Base-by-base conservation (phyloP, 2,888 invertebrate genomes). In the Dendrolimus pini region DNA sequence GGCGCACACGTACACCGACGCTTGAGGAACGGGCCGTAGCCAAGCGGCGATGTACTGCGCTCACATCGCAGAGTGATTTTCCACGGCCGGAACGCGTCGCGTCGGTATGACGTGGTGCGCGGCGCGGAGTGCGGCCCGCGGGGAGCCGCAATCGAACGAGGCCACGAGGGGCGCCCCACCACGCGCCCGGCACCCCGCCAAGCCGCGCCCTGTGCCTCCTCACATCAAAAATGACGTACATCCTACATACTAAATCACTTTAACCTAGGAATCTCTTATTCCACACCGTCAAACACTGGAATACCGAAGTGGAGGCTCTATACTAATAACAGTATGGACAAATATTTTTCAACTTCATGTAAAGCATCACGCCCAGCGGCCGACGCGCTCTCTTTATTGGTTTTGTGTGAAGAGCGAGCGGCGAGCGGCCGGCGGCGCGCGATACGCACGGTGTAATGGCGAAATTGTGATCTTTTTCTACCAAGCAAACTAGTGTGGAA, bases 391-490 rank as follows among this genome's bases (percentile, higher is more conserved):
- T 80, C 84, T 82, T 84, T 88, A 88, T 87, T 88, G 82, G 84
- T 83, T 30, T 30, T 80, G 72, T 69, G 62, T 73, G 70, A 75
- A 79, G 80, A 79, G 77, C 82, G 75, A 2, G 30, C 30, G 69
- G 74, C 76, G 75, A 75, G 64, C 73, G 59, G 60, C 62, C 64
- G 59, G 62, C 67, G 80, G 74, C 75, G 82, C 74, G 74, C 80
- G 78, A 75, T 76, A 75, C 77, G 74, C 76, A 76, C 78, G 74
- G 80, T 83, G 85, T 84, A 86, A 87, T 88, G 89, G 89, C 77
- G 83, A 89, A 89, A 87, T 89, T 90, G 89, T 89, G 89, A 90
- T 88, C 82, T 85, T 89, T 89, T 86, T 87, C 89, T 83, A 79
- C 68, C 72, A 73, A 74, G 42, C 72, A 70, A 64, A 71, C 72